Evolutionary conservation across 2,888 invertebrate species (phyloP).

Genomic region (Hesperia comma): DNA sequence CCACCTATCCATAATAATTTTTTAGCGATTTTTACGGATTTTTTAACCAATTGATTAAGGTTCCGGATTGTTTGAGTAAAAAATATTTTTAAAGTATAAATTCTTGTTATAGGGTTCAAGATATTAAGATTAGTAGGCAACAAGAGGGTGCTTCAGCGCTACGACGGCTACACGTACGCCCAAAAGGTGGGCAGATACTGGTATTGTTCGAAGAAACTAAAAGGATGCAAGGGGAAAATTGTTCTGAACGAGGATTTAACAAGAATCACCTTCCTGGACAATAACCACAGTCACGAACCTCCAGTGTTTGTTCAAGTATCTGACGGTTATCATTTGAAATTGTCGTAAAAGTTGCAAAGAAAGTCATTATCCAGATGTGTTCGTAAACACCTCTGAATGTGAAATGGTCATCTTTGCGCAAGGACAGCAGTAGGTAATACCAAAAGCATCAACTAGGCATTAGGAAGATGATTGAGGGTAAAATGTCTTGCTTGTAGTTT

Average conservation of each 20-base stretch:
- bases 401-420: too few species aligned
- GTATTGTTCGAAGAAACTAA: constrained; percentile 10
- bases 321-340: constrained; percentile 4
- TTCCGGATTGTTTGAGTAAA: too few species aligned
- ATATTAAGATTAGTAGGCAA: not conserved
- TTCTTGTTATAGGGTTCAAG: not conserved
- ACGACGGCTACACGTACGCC: not conserved
- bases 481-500: too few species aligned
- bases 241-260: constrained; percentile 24
- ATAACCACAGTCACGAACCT: constrained; percentile 26
- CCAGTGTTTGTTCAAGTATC: constrained; percentile 19
- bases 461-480: too few species aligned
- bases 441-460: too few species aligned
- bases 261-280: constrained; percentile 22
- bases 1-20: too few species aligned
- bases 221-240: constrained; percentile 34
- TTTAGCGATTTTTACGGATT: too few species aligned
- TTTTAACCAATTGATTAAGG: too few species aligned
- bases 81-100: not conserved
- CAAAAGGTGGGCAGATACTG: constrained; percentile 3
- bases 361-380: too few species aligned
- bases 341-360: too few species aligned
- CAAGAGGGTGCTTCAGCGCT: not conserved
- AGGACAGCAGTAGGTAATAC: too few species aligned
- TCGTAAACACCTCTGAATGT: too few species aligned